These are phyloP conservation scores for Adineta ricciae DNA, from an alignment of 2,888 invertebrate species.

Conservation along the genomic window DNA sequence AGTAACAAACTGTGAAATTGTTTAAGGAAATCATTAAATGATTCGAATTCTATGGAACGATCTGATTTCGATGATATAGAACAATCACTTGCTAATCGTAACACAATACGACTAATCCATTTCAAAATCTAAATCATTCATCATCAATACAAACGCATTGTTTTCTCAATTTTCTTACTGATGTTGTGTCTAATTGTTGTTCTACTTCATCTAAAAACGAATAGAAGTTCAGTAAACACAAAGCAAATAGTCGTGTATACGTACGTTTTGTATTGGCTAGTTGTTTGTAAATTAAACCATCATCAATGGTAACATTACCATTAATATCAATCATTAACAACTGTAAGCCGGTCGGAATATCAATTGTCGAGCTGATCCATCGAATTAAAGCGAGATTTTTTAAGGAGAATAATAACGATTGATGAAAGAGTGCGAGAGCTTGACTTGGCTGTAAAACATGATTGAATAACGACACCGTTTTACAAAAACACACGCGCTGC, in stretches of 20 bases:
- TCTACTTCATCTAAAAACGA: background rate
- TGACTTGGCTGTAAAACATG: conserved; percentile 14
- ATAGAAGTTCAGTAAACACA: background rate
- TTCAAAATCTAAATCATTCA: background rate
- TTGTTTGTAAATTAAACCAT: conserved; percentile 4
- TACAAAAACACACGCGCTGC: conserved; percentile 12
- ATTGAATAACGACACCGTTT: conserved; percentile 14
- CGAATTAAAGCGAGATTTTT: background rate
- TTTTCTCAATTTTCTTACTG: background rate
- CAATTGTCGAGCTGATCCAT: conserved; percentile 13
- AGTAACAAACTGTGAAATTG: background rate
- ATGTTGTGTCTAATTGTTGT: background rate
- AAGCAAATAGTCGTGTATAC: no score
- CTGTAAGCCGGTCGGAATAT: background rate
- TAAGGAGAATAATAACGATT: conserved; percentile 4
- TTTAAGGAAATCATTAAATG: conserved; percentile 10
- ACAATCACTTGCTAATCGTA: conserved; percentile 13
- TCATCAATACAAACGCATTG: no score
- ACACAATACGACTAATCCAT: conserved; percentile 13
- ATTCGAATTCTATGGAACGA: background rate
- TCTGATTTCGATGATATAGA: conserved; percentile 9
- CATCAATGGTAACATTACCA: background rate
- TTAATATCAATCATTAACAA: conserved; percentile 18
- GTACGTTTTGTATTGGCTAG: background rate
- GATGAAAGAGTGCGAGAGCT: background rate